These are phyloP conservation scores for Falcunculus frontatus DNA, from an alignment of 2,113 vertebrate species.

Conservation along the genomic window DNA sequence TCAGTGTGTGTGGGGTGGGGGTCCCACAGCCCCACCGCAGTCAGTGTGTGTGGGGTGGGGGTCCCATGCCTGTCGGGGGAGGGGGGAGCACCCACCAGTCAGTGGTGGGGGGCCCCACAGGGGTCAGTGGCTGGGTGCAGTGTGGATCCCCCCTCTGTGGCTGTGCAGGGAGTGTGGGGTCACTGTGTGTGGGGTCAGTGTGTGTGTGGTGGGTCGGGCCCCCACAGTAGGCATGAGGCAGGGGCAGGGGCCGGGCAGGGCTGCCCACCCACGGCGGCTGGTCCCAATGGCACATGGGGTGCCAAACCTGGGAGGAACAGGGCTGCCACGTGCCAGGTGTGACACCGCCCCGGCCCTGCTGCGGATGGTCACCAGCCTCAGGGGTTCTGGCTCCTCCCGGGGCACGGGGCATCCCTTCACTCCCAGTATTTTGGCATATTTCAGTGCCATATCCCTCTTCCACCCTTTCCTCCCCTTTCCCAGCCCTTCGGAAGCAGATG, in stretches of 20 bases:
- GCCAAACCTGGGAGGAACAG: accelerated
- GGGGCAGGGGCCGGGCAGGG: not conserved
- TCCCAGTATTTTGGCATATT: not conserved
- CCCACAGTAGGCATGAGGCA: not conserved
- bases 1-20: too few relatives aligned
- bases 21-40: too few relatives aligned
- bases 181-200: not conserved
- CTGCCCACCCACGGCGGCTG: not conserved
- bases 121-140: not conserved
- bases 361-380: accelerated
- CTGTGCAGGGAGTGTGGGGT: too few relatives aligned
- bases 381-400: not conserved
- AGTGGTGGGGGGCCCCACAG: not conserved
- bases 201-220: not conserved
- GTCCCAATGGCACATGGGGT: accelerated
- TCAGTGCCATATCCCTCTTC: not conserved
- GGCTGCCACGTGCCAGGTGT: not conserved
- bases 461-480: conserved; percentile 23
- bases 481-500: conserved; percentile 30
- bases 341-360: accelerated
- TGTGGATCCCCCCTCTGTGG: not conserved
- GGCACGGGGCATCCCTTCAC: accelerated
- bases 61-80: not conserved
- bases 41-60: not conserved
- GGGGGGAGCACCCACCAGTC: not conserved